phyloP scores from a whole-genome alignment of 2,113 vertebrate species.

The Siniperca chuatsi region DNA sequence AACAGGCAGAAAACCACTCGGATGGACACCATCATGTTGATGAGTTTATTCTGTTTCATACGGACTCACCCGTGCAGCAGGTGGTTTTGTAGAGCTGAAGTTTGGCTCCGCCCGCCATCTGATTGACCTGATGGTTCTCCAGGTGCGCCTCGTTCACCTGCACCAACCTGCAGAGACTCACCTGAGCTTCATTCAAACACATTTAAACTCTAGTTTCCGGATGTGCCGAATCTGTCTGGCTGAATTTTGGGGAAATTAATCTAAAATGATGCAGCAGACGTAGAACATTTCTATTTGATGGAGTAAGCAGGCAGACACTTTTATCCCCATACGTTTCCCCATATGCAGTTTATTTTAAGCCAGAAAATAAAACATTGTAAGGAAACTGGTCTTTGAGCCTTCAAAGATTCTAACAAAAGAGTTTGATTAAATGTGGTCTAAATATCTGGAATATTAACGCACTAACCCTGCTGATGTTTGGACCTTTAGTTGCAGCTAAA shows the following conservation, averaged over 20 bases:
- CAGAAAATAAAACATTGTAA: background rate
- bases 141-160: conserved; percentile 53
- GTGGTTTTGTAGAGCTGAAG: conserved; percentile 26
- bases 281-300: background rate
- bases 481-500: background rate
- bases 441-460: too few species aligned
- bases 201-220: too few species aligned
- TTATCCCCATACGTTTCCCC: background rate
- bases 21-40: background rate
- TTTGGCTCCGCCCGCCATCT: conserved; percentile 38
- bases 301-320: too few species aligned
- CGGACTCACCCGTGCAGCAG: background rate
- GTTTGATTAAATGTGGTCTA: too few species aligned
- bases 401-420: background rate
- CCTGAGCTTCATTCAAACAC: background rate
- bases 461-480: background rate
- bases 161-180: background rate
- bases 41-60: background rate
- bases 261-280: background rate
- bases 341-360: background rate
- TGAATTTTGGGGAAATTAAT: background rate
- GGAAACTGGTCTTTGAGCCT: background rate
- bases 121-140: conserved; percentile 42
- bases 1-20: background rate
- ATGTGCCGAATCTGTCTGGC: background rate